Conservation (phyloP, 2,888 invertebrate species). For the Harpagoxenus sublaevis region DNA sequence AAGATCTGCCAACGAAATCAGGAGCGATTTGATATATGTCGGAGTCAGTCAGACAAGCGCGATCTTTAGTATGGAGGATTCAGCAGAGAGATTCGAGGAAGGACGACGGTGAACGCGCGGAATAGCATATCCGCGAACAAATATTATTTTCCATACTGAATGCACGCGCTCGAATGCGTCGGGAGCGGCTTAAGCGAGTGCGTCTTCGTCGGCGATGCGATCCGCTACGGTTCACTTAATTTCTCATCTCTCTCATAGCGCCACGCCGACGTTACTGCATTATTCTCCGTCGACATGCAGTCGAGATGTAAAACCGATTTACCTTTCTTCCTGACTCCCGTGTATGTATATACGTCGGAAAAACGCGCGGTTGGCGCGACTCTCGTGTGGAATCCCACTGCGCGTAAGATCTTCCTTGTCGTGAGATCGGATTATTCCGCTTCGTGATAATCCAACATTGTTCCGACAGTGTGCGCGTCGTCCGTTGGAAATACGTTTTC, state of each 20-base stretch:
- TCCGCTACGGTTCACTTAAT: constrained; percentile 76
- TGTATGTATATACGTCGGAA: constrained; percentile 43
- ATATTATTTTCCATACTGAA: constrained; percentile 76
- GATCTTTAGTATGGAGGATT: constrained; percentile 58
- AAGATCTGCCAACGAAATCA: constrained; percentile 23
- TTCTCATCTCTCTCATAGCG: constrained; percentile 72
- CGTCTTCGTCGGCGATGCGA: constrained; percentile 69
- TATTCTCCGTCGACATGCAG: constrained; percentile 68
- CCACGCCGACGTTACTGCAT: constrained; percentile 66
- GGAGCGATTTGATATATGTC: constrained; percentile 41
- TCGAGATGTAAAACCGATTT: constrained; percentile 71
- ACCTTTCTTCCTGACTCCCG: constrained; percentile 58
- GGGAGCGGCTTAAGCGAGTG: constrained; percentile 70
- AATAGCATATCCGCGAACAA: constrained; percentile 67
- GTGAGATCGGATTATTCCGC: constrained; percentile 55
- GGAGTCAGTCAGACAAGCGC: constrained; percentile 58
- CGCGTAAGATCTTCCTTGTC: constrained; percentile 44
- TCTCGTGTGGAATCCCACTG: constrained; percentile 27
- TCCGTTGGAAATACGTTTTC: constrained; percentile 49
- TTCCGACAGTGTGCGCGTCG: constrained; percentile 35
- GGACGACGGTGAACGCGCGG: constrained; percentile 66
- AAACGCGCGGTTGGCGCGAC: constrained; percentile 48
- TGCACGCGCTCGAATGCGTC: constrained; percentile 70
- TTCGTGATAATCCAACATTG: constrained; percentile 53
- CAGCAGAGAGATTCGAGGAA: constrained; percentile 44